Base-by-base conservation (phyloP, 1,140 invertebrate species). In the Watersipora subatra region DNA sequence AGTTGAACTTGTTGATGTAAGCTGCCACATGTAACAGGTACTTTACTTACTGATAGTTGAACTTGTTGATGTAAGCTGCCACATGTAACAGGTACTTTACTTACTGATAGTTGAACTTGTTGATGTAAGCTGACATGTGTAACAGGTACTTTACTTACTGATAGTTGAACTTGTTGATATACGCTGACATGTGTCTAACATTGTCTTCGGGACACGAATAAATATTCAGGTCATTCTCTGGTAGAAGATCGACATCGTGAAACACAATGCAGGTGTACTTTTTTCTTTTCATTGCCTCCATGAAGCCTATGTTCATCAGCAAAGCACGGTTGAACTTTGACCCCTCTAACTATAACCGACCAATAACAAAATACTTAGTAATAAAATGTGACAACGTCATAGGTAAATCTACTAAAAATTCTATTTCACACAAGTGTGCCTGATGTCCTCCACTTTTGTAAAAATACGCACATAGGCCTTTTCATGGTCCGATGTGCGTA, bases 261-360 rank as follows among this genome's bases (percentile, higher is more conserved):
- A 96, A 96, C 68, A 96, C 87, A 79, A 93, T 94, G 81, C 93
- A 97, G 73, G 91, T 87, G 80, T 87, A 80, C 55, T 85, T 81
- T 55, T 86, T 84, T 46, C 86, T 79, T 74, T 90, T 89, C 68
- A 87, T 78, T 1, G 91, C 88, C 79, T 96, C 93, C 46, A 86
- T 84, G 78, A 88, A 96, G 3, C 93, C 94, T n/a, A 96, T 87
- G 80, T 97, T 97, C 87, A 97, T 90, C 58, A 97, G 82, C 83
- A 90, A 89, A 0, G 91, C 94, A 64, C 92, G 84, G 78, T 97
- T 97, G 77, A 97, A 97, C 19, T 84, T 83, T 7, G 84, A 84
- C 57, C 65, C 61, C 2, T 28, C 3, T 28, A 57, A 66, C 72
- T 73, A 34, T 1, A 67, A 63, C n/a, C n/a, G n/a, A n/a, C n/a